Percentiles rank a stretch among this genome's conserved stretches.
phyloP scores from a whole-genome alignment of 2,797 vertebrate genomes.

The Taeniopygia guttata region DNA sequence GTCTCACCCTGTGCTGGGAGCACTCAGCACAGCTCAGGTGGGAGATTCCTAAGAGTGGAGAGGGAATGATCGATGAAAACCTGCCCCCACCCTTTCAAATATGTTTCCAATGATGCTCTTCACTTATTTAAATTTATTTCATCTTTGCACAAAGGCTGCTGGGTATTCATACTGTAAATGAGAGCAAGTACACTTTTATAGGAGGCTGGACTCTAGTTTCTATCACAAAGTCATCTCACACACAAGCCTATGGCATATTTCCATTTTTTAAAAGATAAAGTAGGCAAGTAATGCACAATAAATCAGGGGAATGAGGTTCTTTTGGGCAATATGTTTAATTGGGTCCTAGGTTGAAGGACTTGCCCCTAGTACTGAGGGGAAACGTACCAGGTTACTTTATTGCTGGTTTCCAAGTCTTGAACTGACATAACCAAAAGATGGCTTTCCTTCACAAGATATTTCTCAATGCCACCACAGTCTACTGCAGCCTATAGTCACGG shows the following conservation, averaged over 20 bases:
- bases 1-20: background rate
- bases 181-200: background rate
- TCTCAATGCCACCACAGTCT: background rate
- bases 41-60: background rate
- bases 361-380: background rate
- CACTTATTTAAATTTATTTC: background rate
- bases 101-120: background rate
- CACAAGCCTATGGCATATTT: background rate
- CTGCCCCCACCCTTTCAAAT: background rate
- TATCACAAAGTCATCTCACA: background rate
- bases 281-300: background rate
- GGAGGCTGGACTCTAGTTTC: background rate
- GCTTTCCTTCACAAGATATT: background rate
- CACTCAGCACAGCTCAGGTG: background rate
- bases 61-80: background rate
- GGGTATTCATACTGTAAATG: background rate
- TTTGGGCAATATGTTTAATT: background rate
- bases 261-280: background rate
- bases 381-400: background rate
- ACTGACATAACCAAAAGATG: background rate
- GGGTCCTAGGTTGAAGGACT: background rate
- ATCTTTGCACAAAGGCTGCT: background rate
- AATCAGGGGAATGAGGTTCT: background rate
- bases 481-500: accelerated
- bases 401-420: background rate